Conservation (phyloP, 1,140 invertebrate genomes). For the Helicoverpa armigera region DNA sequence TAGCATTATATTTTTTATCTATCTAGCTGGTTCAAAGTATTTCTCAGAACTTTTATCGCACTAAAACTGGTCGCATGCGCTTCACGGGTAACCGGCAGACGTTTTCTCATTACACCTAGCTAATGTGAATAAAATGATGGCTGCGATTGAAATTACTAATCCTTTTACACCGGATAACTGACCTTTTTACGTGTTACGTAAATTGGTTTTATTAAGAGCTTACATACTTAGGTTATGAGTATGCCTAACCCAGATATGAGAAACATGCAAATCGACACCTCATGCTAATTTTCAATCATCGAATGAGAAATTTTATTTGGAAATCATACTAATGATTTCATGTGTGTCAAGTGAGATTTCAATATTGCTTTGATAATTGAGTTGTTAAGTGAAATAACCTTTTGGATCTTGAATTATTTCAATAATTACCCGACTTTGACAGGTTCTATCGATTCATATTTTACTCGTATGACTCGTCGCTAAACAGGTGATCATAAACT, state of each 20-base stretch:
- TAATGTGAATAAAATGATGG: slow-evolving; percentile 77
- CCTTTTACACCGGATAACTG: slow-evolving; percentile 70
- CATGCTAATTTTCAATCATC: slow-evolving; percentile 29
- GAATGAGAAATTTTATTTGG: slow-evolving; percentile 35
- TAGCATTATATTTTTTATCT: background rate
- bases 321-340: slow-evolving; percentile 40
- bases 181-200: slow-evolving; percentile 72
- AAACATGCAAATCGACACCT: slow-evolving; percentile 34
- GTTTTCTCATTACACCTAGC: slow-evolving; percentile 67
- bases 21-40: background rate
- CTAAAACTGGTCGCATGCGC: background rate
- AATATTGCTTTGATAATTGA: slow-evolving; percentile 35
- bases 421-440: background rate
- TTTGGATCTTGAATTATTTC: background rate
- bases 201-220: slow-evolving; percentile 68
- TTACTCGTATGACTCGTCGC: background rate
- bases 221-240: slow-evolving; percentile 43
- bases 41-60: slow-evolving; percentile 44
- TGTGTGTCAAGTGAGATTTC: slow-evolving; percentile 11
- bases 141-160: slow-evolving; percentile 71
- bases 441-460: background rate
- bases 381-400: slow-evolving; percentile 31
- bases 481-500: background rate
- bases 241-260: slow-evolving; percentile 10
- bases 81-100: slow-evolving; percentile 51